Evolutionary conservation across 2,888 invertebrate genomes (phyloP).

Genomic region (Odontocolon sp.): DNA sequence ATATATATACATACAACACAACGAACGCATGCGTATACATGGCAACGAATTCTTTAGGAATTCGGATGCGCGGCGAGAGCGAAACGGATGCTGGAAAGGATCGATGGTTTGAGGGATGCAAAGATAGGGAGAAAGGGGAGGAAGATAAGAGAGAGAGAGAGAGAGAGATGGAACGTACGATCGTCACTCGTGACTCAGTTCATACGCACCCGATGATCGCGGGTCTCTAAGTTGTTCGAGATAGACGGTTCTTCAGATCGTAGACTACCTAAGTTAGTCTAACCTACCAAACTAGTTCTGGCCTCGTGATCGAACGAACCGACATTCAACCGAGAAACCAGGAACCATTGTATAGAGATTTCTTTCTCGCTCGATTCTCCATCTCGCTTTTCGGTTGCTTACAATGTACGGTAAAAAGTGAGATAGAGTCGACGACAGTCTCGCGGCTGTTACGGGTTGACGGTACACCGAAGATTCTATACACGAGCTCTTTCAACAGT

Average conservation of each 20-base stretch:
- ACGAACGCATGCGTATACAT: no score
- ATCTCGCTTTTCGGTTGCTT: slow-evolving; percentile 19
- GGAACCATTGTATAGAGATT: slow-evolving; percentile 68
- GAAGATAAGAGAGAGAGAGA: background rate
- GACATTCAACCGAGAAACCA: slow-evolving; percentile 39
- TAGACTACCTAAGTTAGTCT: slow-evolving; percentile 62
- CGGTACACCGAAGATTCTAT: background rate
- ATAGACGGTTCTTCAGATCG: slow-evolving; percentile 18
- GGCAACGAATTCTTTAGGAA: no score
- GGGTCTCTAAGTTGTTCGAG: slow-evolving; percentile 41
- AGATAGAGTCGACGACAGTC: background rate
- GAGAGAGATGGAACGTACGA: slow-evolving; percentile 13
- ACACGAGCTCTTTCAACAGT: background rate
- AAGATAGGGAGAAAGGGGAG: slow-evolving; percentile 21
- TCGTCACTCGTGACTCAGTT: slow-evolving; percentile 54
- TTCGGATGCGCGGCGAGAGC: background rate
- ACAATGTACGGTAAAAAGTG: slow-evolving; percentile 15
- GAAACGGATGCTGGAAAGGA: background rate
- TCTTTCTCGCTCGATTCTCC: slow-evolving; percentile 53
- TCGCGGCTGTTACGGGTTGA: slow-evolving; percentile 38
- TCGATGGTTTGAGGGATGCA: background rate
- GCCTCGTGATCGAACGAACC: slow-evolving; percentile 58
- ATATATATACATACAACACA: no score
- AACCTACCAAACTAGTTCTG: slow-evolving; percentile 77
- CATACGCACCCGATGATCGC: slow-evolving; percentile 34